Evolutionary conservation across 1,140 invertebrate genomes (phyloP).

Genomic region (Drosophila bocqueti): DNA sequence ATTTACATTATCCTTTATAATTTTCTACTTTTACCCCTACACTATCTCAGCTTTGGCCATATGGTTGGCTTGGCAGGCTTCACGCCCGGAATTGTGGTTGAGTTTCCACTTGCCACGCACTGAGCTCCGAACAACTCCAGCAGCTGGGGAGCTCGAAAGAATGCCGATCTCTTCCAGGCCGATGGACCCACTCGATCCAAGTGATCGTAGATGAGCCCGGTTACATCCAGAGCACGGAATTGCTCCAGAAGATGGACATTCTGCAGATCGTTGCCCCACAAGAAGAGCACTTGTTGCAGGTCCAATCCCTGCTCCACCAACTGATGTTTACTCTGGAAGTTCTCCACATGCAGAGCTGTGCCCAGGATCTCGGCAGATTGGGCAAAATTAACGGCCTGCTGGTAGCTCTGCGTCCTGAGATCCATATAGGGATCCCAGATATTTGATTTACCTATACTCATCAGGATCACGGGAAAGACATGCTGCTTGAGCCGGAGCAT

Average conservation of each 20-base stretch:
- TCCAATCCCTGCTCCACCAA: constrained; percentile 91
- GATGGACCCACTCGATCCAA: constrained; percentile 86
- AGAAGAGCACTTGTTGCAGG: constrained; percentile 93
- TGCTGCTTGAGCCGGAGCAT: constrained; percentile 97
- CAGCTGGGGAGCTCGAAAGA: constrained; percentile 65
- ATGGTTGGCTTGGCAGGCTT: constrained; percentile 71
- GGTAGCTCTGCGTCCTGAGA: constrained; percentile 90
- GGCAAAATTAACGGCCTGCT: constrained; percentile 92
- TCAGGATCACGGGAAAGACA: constrained; percentile 95
- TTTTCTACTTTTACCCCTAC: neutral
- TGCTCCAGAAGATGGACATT: constrained; percentile 92
- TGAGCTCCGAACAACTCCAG: constrained; percentile 69
- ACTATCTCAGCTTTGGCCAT: constrained; percentile 67
- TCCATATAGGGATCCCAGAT: constrained; percentile 94
- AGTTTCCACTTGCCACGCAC: constrained; percentile 74
- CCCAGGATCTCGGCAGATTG: constrained; percentile 92
- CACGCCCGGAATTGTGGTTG: constrained; percentile 52
- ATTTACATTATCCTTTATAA: neutral
- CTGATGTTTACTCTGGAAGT: constrained; percentile 89
- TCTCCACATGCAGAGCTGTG: constrained; percentile 95
- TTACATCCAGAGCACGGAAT: constrained; percentile 93
- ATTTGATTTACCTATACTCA: constrained; percentile 93
- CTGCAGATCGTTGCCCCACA: constrained; percentile 97
- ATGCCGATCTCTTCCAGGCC: constrained; percentile 63
- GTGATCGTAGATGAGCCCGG: constrained; percentile 97